These are phyloP conservation scores for Hyalella azteca DNA, from an alignment of 2,888 invertebrate genomes.

Conservation along the genomic window DNA sequence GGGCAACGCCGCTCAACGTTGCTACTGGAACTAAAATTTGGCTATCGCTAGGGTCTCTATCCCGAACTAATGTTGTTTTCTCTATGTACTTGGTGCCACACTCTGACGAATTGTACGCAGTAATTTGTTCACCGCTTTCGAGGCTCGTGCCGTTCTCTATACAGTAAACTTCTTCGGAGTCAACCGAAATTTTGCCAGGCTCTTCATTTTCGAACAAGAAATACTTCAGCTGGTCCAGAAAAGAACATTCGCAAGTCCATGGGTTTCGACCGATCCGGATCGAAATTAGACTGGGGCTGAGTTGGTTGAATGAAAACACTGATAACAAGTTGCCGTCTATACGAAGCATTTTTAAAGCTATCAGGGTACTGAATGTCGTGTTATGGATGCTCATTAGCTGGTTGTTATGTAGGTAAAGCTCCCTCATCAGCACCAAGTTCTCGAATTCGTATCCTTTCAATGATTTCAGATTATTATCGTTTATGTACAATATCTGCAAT, in stretches of 20 bases:
- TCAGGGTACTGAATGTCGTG: conserved; percentile 73
- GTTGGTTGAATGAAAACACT: conserved; percentile 72
- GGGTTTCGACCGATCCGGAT: conserved; percentile 68
- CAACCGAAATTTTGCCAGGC: conserved; percentile 38
- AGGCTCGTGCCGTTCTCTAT: conserved; percentile 47
- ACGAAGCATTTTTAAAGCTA: conserved; percentile 71
- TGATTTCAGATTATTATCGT: conserved; percentile 75
- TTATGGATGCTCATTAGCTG: conserved; percentile 74
- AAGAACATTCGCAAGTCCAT: conserved; percentile 85
- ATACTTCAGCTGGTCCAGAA: conserved; percentile 61
- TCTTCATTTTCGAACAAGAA: conserved; percentile 48
- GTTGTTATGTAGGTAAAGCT: conserved; percentile 79
- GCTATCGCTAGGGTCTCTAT: conserved; percentile 69
- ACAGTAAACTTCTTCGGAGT: conserved; percentile 44
- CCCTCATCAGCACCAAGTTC: conserved; percentile 73
- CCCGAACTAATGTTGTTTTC: conserved; percentile 46
- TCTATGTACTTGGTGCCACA: conserved; percentile 46
- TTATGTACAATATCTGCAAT: conserved; percentile 76
- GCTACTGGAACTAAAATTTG: conserved; percentile 77
- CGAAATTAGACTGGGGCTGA: conserved; percentile 61
- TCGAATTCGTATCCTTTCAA: conserved; percentile 75
- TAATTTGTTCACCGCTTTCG: conserved; percentile 41
- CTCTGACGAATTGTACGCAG: conserved; percentile 49
- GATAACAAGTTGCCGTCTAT: conserved; percentile 76
- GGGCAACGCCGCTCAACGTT: conserved; percentile 73